Evolutionary conservation across 2,113 vertebrate genomes (phyloP).

Genomic region (Callocephalon fimbriatum): DNA sequence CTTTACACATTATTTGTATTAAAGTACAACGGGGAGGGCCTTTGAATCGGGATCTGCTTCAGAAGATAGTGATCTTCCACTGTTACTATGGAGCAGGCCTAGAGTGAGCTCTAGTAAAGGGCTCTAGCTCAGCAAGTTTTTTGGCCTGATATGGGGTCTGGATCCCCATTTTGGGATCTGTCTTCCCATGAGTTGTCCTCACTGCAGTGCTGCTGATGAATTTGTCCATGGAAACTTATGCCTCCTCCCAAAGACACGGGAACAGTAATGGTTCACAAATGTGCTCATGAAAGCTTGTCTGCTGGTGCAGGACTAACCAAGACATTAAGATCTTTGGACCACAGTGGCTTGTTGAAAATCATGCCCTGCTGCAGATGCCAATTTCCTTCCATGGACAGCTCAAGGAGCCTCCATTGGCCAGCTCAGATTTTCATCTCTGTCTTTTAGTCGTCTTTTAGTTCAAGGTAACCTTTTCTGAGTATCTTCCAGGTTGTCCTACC

Average conservation of each 20-base stretch:
- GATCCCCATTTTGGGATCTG: background rate
- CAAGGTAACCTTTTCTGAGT: background rate
- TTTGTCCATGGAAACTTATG: background rate
- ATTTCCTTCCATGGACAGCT: background rate
- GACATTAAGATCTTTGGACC: background rate
- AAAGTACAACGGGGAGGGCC: background rate
- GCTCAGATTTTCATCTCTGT: background rate
- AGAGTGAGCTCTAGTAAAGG: background rate
- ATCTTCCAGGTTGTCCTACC: background rate
- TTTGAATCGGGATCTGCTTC: background rate
- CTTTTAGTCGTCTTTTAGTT: background rate
- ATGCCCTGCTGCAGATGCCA: background rate
- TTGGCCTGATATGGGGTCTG: background rate
- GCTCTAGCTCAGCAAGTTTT: background rate
- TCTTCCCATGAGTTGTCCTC: background rate
- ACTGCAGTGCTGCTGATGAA: background rate
- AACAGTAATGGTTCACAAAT: background rate
- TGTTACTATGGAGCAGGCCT: background rate
- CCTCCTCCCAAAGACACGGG: background rate
- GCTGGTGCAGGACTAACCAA: background rate
- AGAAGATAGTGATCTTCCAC: background rate
- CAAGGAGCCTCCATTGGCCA: background rate
- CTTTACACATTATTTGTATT: conserved; percentile 20
- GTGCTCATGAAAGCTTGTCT: background rate
- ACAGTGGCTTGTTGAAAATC: background rate